These are phyloP conservation scores for Pseudochirops corinnae DNA, from an alignment of 2,797 vertebrate genomes.

Conservation along the genomic window DNA sequence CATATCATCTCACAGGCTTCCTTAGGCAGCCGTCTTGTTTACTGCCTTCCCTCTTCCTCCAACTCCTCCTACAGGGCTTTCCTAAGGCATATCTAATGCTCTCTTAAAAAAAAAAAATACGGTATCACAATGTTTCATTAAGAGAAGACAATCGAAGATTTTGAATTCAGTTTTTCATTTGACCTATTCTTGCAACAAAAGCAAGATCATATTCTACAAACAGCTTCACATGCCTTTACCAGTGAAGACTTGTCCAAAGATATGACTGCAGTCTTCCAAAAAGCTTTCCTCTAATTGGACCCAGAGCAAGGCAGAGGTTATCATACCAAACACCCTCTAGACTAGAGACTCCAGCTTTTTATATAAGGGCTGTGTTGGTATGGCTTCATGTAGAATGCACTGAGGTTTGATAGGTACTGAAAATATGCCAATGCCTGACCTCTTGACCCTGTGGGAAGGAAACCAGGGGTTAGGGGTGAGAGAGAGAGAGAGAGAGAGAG, in stretches of 20 bases:
- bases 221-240: neutral
- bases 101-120: neutral
- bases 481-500: no score
- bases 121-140: neutral
- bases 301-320: neutral
- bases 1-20: conserved; percentile 24
- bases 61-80: conserved; percentile 63
- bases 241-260: neutral
- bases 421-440: neutral
- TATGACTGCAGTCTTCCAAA: neutral
- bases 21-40: neutral
- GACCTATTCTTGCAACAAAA: neutral
- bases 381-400: neutral
- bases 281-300: neutral
- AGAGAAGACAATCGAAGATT: conserved; percentile 1
- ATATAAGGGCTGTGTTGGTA: neutral
- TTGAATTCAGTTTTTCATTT: conserved; percentile 32
- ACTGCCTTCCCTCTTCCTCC: neutral
- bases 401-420: neutral
- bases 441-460: neutral
- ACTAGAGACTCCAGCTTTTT: neutral
- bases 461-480: neutral
- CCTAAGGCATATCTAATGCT: neutral
- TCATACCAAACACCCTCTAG: neutral
- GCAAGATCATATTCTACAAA: neutral